These are phyloP conservation scores for Miltochrista miniata DNA, from an alignment of 2,888 invertebrate species.

Conservation along the genomic window DNA sequence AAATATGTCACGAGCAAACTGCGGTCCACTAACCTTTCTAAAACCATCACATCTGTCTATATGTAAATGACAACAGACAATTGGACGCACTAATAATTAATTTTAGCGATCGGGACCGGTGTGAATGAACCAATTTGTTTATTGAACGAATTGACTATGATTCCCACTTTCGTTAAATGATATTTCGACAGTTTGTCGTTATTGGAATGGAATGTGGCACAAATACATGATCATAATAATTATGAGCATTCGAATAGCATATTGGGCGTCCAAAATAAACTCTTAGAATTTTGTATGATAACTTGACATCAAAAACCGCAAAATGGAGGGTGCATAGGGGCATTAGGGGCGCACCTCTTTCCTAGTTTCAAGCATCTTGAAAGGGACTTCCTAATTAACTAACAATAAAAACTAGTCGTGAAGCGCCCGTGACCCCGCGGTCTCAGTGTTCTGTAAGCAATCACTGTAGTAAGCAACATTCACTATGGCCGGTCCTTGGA, in stretches of 20 bases:
- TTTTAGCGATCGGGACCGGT: constrained; percentile 56
- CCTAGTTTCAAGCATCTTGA: too few relatives aligned
- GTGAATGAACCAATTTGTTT: constrained; percentile 54
- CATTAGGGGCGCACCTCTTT: too few relatives aligned
- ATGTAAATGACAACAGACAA: constrained; percentile 68
- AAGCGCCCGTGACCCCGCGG: too few relatives aligned
- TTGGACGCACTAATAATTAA: constrained; percentile 64
- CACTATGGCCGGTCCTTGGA: too few relatives aligned
- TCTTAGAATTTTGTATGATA: too few relatives aligned
- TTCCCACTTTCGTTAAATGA: constrained; percentile 40
- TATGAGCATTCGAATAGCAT: background rate
- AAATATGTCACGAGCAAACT: constrained; percentile 35
- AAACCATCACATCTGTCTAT: constrained; percentile 57
- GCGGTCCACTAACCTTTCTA: constrained; percentile 57
- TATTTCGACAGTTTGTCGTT: constrained; percentile 16
- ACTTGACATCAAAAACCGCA: too few relatives aligned
- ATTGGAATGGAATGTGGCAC: constrained; percentile 3
- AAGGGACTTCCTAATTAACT: too few relatives aligned
- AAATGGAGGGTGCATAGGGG: too few relatives aligned
- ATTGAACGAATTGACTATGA: constrained; percentile 39
- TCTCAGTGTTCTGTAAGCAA: too few relatives aligned
- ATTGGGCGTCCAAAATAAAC: too few relatives aligned
- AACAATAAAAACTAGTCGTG: too few relatives aligned
- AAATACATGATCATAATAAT: background rate
- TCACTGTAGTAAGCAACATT: too few relatives aligned